Percentiles rank a stretch among this genome's conserved stretches.
phyloP scores from a whole-genome alignment of 2,113 vertebrate species.

The Sialia sialis region DNA sequence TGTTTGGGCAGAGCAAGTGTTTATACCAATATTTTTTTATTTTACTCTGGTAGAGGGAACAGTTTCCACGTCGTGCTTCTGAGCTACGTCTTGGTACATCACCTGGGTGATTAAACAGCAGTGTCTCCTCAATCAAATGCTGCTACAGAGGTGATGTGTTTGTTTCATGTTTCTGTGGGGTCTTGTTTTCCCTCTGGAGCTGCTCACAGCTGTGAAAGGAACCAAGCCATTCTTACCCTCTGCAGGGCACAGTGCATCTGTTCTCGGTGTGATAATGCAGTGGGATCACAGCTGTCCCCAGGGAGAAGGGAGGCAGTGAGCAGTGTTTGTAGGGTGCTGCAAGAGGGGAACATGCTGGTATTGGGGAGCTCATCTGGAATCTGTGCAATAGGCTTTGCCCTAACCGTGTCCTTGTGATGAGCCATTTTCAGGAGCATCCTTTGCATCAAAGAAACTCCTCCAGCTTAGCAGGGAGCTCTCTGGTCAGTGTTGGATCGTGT shows the following conservation, averaged over 20 bases:
- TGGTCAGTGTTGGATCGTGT: background rate
- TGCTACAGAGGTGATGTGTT: background rate
- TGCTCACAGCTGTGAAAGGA: conserved; percentile 34
- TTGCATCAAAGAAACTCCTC: background rate
- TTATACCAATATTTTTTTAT: background rate
- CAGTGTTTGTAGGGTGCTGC: background rate
- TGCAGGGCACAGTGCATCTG: background rate
- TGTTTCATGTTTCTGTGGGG: background rate
- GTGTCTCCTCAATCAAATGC: background rate
- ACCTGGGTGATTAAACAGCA: background rate
- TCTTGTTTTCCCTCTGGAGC: background rate
- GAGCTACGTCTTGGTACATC: background rate
- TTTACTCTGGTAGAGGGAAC: background rate
- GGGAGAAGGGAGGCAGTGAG: background rate
- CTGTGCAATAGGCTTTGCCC: background rate
- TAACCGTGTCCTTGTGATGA: background rate
- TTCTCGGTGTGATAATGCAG: rapidly evolving
- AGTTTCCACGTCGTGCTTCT: background rate
- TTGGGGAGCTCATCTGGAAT: background rate
- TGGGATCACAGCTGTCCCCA: background rate
- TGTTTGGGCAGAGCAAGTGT: background rate
- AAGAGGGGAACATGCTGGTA: background rate
- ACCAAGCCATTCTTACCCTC: conserved; percentile 35
- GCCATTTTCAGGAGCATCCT: background rate
- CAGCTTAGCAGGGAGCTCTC: background rate